Conservation (phyloP, 2,888 invertebrate genomes). For the Melinaea menophilus region DNA sequence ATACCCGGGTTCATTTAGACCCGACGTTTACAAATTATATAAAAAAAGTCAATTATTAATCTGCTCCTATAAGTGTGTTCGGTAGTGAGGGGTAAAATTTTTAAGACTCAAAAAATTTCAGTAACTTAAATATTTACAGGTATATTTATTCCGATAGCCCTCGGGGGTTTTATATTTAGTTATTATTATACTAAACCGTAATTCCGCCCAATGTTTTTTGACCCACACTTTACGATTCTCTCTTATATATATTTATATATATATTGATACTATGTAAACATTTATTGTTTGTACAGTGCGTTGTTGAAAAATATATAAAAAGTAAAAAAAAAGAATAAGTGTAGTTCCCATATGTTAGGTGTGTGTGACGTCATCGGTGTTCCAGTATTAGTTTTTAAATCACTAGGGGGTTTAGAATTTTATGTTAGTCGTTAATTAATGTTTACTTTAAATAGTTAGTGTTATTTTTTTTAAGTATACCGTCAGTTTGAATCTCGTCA, state of each 20-base stretch:
- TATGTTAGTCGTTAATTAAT: conserved; percentile 74
- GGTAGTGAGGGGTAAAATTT: conserved; percentile 14
- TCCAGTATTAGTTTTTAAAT: conserved; percentile 72
- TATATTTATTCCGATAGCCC: conserved; percentile 12
- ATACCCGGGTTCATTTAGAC: too few relatives aligned
- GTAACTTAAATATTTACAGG: conserved; percentile 25
- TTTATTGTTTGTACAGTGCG: conserved; percentile 62
- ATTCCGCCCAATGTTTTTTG: conserved; percentile 48
- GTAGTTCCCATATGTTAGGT: conserved; percentile 44
- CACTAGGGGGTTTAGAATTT: conserved; percentile 63
- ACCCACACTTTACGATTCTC: conserved; percentile 37
- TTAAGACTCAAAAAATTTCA: conserved; percentile 19
- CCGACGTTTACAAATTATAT: neutral
- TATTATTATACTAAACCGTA: conserved; percentile 30
- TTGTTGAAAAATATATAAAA: conserved; percentile 53
- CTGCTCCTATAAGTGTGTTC: conserved; percentile 11
- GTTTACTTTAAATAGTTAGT: conserved; percentile 63
- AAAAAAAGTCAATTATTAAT: conserved; percentile 1
- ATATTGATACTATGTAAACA: conserved; percentile 42
- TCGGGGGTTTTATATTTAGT: conserved; percentile 5
- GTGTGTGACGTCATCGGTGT: conserved; percentile 59
- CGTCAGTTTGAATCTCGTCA: conserved; percentile 49
- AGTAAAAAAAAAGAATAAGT: conserved; percentile 47
- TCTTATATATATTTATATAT: conserved; percentile 38
- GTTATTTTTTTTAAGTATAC: conserved; percentile 60